Conservation (phyloP, 2,113 vertebrate genomes). For the Penelope pileata region DNA sequence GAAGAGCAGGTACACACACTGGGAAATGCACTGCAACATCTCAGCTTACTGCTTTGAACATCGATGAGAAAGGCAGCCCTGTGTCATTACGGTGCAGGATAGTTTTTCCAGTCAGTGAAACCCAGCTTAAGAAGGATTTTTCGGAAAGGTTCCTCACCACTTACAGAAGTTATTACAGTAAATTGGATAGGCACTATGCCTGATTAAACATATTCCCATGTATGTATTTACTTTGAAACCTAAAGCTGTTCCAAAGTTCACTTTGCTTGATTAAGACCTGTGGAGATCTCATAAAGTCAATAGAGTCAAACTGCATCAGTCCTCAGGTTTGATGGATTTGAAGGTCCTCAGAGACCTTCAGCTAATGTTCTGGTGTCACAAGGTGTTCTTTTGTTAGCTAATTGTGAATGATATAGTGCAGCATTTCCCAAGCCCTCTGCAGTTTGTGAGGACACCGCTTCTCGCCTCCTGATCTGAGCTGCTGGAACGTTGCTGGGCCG, state of each 20-base stretch:
- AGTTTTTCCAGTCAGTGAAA: background rate
- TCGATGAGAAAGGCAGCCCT: background rate
- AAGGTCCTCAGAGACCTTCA: background rate
- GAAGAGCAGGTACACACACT: background rate
- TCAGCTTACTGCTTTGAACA: background rate
- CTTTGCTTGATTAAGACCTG: background rate
- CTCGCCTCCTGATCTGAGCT: background rate
- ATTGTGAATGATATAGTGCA: fast-evolving
- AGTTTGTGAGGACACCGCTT: background rate
- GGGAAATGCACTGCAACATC: background rate
- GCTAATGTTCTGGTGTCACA: fast-evolving
- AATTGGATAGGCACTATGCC: background rate
- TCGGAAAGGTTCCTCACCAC: background rate
- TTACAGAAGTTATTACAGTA: conserved; percentile 3
- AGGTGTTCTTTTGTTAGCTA: no score
- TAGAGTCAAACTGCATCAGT: background rate
- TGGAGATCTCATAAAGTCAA: background rate
- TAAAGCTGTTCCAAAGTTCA: background rate
- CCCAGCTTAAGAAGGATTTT: background rate
- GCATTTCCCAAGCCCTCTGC: background rate
- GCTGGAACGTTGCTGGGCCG: background rate
- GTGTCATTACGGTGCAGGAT: background rate
- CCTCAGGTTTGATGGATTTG: background rate
- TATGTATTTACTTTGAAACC: background rate
- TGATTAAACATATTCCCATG: background rate